Conservation (phyloP, 2,113 vertebrate species). For the Passer montanus region DNA sequence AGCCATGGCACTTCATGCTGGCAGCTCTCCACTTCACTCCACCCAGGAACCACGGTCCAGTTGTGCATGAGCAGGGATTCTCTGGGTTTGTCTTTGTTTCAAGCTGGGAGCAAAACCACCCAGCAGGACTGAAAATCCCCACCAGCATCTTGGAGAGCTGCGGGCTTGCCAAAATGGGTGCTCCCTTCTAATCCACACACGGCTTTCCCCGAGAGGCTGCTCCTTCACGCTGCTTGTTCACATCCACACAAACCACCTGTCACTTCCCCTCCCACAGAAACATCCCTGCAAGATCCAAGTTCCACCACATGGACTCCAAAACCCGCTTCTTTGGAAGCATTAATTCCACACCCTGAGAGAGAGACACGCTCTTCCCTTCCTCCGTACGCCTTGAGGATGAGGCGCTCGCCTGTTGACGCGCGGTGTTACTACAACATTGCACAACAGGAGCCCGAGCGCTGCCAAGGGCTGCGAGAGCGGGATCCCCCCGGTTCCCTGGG, state of each 20-base stretch:
- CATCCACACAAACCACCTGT: conserved; percentile 43
- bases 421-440: neutral
- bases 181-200: neutral
- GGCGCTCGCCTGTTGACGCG: neutral
- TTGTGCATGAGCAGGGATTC: rapidly evolving
- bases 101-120: neutral
- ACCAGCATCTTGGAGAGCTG: rapidly evolving
- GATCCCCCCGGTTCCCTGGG: neutral
- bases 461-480: neutral
- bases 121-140: neutral
- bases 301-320: neutral
- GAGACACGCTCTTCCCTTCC: neutral
- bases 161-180: neutral
- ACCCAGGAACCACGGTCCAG: rapidly evolving
- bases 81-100: rapidly evolving
- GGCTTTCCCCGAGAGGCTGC: neutral
- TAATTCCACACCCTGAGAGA: neutral
- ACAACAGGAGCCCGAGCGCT: neutral
- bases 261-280: conserved; percentile 26
- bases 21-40: neutral
- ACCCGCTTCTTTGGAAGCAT: neutral
- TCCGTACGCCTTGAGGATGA: neutral
- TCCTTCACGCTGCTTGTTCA: neutral
- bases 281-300: conserved; percentile 2
- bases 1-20: rapidly evolving